Percentiles rank a stretch among this genome's conserved stretches.
These are phyloP conservation scores for Ormyrus rosae DNA, from an alignment of 2,888 invertebrate genomes.

Conservation along the genomic window DNA sequence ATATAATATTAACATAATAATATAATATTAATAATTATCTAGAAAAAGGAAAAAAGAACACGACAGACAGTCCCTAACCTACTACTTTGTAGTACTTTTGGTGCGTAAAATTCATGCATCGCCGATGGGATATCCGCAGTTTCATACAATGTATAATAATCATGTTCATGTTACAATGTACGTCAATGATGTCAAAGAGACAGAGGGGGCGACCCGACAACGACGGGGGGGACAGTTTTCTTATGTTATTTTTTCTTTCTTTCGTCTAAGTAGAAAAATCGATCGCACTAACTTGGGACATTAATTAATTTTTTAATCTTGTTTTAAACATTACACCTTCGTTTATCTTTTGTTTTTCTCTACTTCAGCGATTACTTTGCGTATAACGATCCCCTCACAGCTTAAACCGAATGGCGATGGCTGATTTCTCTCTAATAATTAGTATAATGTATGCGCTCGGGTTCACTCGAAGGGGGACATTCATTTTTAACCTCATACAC, in stretches of 20 bases:
- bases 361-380: constrained; percentile 52
- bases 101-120: constrained; percentile 55
- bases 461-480: constrained; percentile 33
- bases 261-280: constrained; percentile 58
- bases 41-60: constrained; percentile 43
- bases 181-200: constrained; percentile 38
- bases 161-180: constrained; percentile 44
- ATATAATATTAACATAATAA: constrained; percentile 32
- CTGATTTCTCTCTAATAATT: constrained; percentile 32
- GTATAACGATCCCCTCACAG: constrained; percentile 22
- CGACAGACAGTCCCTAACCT: constrained; percentile 41
- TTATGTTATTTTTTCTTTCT: constrained; percentile 5
- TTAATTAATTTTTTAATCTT: constrained; percentile 57
- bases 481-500: constrained; percentile 33
- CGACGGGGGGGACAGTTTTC: constrained; percentile 12
- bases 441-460: constrained; percentile 41
- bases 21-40: constrained; percentile 45
- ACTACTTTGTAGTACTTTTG: constrained; percentile 54
- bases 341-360: constrained; percentile 41
- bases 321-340: constrained; percentile 49
- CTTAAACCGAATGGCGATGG: constrained; percentile 16
- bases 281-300: constrained; percentile 72
- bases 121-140: constrained; percentile 35
- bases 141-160: constrained; percentile 44
- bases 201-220: constrained; percentile 8